Base-by-base conservation (phyloP, 2,888 invertebrate genomes). In the Apodemia duryi region DNA sequence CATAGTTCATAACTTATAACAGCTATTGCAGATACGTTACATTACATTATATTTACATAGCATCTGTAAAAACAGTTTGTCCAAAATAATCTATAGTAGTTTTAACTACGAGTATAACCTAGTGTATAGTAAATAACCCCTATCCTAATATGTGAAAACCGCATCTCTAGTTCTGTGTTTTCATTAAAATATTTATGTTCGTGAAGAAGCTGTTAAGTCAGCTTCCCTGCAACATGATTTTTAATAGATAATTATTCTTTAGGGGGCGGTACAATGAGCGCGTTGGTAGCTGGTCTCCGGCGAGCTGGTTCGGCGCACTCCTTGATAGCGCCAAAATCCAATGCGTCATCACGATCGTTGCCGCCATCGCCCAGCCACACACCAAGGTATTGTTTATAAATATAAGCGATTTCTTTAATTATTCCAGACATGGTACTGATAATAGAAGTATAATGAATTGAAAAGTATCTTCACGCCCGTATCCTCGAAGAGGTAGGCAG, bases 301-400 rank as follows among this genome's bases (percentile, higher is more conserved):
- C 88, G 92, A 67, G 92, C 92, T 13, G 92, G 92, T 65, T 92
- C 92, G 13, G 92, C 91, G 2, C 91, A 92, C 73, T 90, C 92
- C 46, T 79, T 92, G 64, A 85, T 86, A 4, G 92, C 92, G 21
- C 91, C 87, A 77, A 92, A 88, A 74, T 83, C 87, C 71, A 88
- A 93, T 69, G 89, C 92, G 54, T 88, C 92, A 10, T 94, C 95
- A 38, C 92, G 94, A 69, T 95, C 95, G 72, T 84, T 96, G 72
- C 96, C 96, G 62, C 95, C 95, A n/a, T 95, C 95, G 68, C 95
- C 96, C 7, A 95, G 95, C 73, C 94, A 95, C 76, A 95, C 95
- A 6, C 95, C 95, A 74, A 94, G 93, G 92, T 92, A 81, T 67
- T n/a, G 5, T 4, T 46, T 46, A 46, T 46, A 46, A 46, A 54